A percentile compares a stretch with the other conserved stretches of the same genome.
Evolutionary conservation across 2,797 vertebrate species (phyloP).

Genomic region (Oreonectes daqikongensis): DNA sequence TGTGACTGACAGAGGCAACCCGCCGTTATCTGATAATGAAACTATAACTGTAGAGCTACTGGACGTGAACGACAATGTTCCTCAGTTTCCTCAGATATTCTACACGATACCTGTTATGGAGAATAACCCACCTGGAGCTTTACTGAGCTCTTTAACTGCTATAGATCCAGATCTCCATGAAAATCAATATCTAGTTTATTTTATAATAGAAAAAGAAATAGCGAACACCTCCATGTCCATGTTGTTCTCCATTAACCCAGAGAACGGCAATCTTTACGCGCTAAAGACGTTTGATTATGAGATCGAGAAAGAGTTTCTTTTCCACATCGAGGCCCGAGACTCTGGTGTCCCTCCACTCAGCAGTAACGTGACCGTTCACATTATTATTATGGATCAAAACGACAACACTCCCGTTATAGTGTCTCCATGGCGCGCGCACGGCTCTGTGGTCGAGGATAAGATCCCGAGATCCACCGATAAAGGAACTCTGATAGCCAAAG

Average conservation of each 20-base stretch:
- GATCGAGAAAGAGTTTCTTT: slow-evolving; percentile 62
- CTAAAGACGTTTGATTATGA: slow-evolving; percentile 67
- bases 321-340: slow-evolving; percentile 65
- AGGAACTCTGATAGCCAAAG: slow-evolving; percentile 61
- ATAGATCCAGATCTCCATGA: slow-evolving; percentile 65
- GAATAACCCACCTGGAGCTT: slow-evolving; percentile 60
- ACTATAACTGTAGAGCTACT: slow-evolving; percentile 64
- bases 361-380: slow-evolving; percentile 60
- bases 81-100: slow-evolving; percentile 59
- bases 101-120: slow-evolving; percentile 58
- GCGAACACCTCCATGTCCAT: slow-evolving; percentile 59
- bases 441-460: slow-evolving; percentile 58
- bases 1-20: slow-evolving; percentile 65
- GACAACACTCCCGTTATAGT: slow-evolving; percentile 65
- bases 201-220: slow-evolving; percentile 62
- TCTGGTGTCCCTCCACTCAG: slow-evolving; percentile 61
- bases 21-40: slow-evolving; percentile 63
- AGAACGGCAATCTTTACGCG: slow-evolving; percentile 64
- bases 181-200: slow-evolving; percentile 67
- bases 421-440: slow-evolving; percentile 62
- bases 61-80: slow-evolving; percentile 74
- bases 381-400: slow-evolving; percentile 64
- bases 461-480: slow-evolving; percentile 62
- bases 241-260: slow-evolving; percentile 65
- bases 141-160: slow-evolving; percentile 57